phyloP scores from a whole-genome alignment of 2,113 vertebrate species.

The Halcyon malimbica region DNA sequence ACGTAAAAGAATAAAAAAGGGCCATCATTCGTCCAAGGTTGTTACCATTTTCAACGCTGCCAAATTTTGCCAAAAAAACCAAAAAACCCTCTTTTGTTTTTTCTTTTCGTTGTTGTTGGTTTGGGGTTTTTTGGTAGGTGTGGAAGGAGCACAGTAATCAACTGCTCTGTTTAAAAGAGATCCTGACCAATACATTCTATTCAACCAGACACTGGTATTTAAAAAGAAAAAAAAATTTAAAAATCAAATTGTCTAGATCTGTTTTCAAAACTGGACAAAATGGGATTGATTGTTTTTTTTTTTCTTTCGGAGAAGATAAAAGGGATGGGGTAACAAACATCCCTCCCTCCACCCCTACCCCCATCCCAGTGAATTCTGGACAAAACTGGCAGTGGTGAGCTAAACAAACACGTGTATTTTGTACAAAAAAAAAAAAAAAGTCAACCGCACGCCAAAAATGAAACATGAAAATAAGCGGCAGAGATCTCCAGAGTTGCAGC shows the following conservation, averaged over 20 bases:
- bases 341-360: neutral
- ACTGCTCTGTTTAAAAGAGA: constrained; percentile 35
- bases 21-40: constrained; percentile 64
- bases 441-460: constrained; percentile 16
- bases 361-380: constrained; percentile 62
- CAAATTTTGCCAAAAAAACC: constrained; percentile 80
- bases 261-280: constrained; percentile 59
- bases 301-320: constrained; percentile 54
- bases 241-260: constrained; percentile 25
- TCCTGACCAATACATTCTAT: constrained; percentile 32
- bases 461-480: neutral
- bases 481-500: constrained; percentile 66
- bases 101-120: neutral
- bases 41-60: constrained; percentile 73
- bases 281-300: neutral
- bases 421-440: constrained; percentile 1
- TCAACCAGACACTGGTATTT: constrained; percentile 44
- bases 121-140: neutral
- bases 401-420: neutral
- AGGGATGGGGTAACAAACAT: constrained; percentile 36
- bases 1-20: constrained; percentile 53
- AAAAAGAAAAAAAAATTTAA: neutral
- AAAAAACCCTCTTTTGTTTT: neutral
- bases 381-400: constrained; percentile 64
- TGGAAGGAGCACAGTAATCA: constrained; percentile 42